phyloP scores from a whole-genome alignment of 2,113 vertebrate species.

The Mandrillus leucophaeus region DNA sequence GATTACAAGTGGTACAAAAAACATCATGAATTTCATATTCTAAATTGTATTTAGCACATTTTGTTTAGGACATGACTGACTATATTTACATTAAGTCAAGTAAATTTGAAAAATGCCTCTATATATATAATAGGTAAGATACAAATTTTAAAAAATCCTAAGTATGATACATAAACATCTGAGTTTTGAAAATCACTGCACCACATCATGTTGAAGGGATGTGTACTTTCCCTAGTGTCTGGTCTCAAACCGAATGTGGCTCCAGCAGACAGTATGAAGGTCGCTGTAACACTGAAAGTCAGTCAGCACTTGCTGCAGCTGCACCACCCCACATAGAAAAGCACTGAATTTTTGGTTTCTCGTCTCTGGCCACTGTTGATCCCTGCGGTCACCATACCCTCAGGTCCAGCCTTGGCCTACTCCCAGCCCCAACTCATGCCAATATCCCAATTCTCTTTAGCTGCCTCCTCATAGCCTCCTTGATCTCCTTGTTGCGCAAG shows the following conservation, averaged over 20 bases:
- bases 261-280: background rate
- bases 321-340: background rate
- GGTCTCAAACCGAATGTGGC: background rate
- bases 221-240: background rate
- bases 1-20: background rate
- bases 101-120: background rate
- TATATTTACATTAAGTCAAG: background rate
- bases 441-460: background rate
- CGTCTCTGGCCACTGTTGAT: accelerated
- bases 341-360: background rate
- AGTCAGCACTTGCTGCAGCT: background rate
- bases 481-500: slow-evolving; percentile 76
- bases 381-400: background rate
- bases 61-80: background rate
- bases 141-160: background rate
- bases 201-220: background rate
- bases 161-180: background rate
- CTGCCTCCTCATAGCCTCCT: slow-evolving; percentile 68
- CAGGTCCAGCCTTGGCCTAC: background rate
- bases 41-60: background rate
- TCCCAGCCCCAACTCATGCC: accelerated
- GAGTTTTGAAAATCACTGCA: background rate
- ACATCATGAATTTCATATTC: background rate
- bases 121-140: background rate
- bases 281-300: background rate